These are phyloP conservation scores for Bombus terrestris DNA, from an alignment of 1,140 invertebrate genomes.

Conservation along the genomic window DNA sequence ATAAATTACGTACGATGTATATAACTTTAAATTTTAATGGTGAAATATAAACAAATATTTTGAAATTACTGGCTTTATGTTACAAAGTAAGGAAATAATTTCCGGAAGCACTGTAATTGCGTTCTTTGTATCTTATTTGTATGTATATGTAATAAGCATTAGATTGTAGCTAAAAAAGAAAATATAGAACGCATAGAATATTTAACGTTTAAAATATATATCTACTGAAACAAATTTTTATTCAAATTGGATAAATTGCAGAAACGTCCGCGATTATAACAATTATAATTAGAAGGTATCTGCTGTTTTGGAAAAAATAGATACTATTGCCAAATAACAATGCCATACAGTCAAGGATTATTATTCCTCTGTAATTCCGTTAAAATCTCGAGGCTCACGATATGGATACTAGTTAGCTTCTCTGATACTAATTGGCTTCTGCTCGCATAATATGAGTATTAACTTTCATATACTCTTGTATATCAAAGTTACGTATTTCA, in stretches of 20 bases:
- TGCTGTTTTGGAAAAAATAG: too few relatives aligned
- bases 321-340: too few relatives aligned
- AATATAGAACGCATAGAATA: too few relatives aligned
- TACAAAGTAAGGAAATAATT: too few relatives aligned
- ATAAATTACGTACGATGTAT: not conserved
- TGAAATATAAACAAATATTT: not conserved
- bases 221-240: not conserved
- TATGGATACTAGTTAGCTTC: too few relatives aligned
- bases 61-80: not conserved
- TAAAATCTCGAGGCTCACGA: not conserved
- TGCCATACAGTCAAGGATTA: not conserved
- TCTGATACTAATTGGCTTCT: not conserved
- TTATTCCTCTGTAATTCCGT: not conserved
- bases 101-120: too few relatives aligned
- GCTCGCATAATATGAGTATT: not conserved
- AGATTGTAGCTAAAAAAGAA: not conserved
- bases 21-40: not conserved
- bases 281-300: not conserved
- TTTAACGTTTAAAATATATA: too few relatives aligned
- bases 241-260: not conserved
- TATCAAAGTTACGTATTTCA: not conserved
- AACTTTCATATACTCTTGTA: not conserved
- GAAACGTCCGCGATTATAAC: too few relatives aligned
- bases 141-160: not conserved
- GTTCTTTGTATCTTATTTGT: not conserved